Evolutionary conservation across 2,797 vertebrate genomes (phyloP).

Genomic region (Holocentrus rufus): DNA sequence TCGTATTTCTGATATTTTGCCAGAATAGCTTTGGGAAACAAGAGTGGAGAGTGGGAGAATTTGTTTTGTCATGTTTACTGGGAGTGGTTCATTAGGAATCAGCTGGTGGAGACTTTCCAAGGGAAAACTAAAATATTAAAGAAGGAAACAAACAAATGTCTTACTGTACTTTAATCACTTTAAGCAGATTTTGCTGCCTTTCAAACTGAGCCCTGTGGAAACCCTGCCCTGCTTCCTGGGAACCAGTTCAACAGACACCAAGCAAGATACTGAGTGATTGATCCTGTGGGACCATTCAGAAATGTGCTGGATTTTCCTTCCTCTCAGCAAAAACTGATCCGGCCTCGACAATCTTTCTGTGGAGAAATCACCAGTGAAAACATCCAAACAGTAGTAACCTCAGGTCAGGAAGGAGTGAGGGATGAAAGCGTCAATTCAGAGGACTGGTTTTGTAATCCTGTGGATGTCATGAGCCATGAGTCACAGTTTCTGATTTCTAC

Average conservation of each 20-base stretch:
- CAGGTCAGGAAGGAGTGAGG: not conserved
- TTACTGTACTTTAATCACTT: not conserved
- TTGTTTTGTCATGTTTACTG: conserved; percentile 61
- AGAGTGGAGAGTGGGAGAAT: conserved; percentile 29
- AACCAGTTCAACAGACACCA: conserved; percentile 5
- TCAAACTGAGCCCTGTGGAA: conserved; percentile 42
- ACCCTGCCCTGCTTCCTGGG: conserved; percentile 10
- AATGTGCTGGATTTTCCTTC: not conserved
- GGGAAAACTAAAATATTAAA: conserved; percentile 2
- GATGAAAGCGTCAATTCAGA: conserved; percentile 4
- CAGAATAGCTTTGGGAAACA: conserved; percentile 33
- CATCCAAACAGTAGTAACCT: conserved; percentile 1
- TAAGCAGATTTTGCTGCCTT: conserved; percentile 23
- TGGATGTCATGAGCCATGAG: conserved; percentile 27
- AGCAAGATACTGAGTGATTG: conserved; percentile 10
- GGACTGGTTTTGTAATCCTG: conserved; percentile 1
- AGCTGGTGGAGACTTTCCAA: conserved; percentile 38
- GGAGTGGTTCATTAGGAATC: conserved; percentile 34
- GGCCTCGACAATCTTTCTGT: not conserved
- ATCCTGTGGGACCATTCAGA: conserved; percentile 9
- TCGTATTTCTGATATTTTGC: conserved; percentile 31
- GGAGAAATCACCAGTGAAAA: not conserved
- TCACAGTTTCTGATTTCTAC: conserved; percentile 44
- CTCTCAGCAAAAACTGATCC: not conserved
- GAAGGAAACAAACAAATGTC: not conserved